Percentiles rank a stretch among this genome's conserved stretches.
phyloP scores from a whole-genome alignment of 2,113 vertebrate species.

The Oophaga pumilio region DNA sequence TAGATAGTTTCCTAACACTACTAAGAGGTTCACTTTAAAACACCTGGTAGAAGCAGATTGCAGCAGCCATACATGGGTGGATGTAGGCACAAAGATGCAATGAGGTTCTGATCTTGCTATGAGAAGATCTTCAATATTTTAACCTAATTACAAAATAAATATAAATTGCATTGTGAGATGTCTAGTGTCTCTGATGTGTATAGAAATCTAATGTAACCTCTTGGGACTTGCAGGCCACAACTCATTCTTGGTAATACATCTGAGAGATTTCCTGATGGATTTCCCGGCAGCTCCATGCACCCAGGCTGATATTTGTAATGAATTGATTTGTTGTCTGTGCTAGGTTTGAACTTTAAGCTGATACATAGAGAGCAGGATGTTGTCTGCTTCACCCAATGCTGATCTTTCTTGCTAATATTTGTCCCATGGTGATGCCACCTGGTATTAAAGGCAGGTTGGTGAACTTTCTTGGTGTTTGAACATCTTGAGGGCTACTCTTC shows the following conservation, averaged over 20 bases:
- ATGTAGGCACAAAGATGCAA: neutral
- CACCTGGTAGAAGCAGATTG: too few species aligned
- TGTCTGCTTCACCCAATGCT: slow-evolving; percentile 14
- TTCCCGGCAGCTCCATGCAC: neutral
- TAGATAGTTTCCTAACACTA: too few species aligned
- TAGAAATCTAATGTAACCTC: neutral
- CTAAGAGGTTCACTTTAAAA: too few species aligned
- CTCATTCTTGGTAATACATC: neutral
- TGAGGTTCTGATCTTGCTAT: neutral
- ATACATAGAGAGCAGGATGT: slow-evolving; percentile 38
- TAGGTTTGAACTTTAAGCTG: slow-evolving; percentile 26
- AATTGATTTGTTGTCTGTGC: slow-evolving; percentile 26
- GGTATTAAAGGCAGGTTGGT: neutral
- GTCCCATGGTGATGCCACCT: slow-evolving; percentile 24
- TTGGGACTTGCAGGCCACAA: neutral
- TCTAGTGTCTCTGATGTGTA: neutral
- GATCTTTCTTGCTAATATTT: slow-evolving; percentile 10
- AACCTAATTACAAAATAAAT: neutral
- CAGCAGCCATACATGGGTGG: neutral
- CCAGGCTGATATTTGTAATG: slow-evolving; percentile 32
- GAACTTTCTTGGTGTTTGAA: slow-evolving; percentile 1
- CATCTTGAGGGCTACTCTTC: neutral
- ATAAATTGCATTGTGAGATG: neutral
- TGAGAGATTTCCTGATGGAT: neutral
- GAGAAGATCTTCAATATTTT: neutral